Evolutionary conservation across 35 echinoderm and acorn worm genomes (phyloP), one percentile per base, ranked within the genome.

Genomic region (Anneissia japonica): DNA sequence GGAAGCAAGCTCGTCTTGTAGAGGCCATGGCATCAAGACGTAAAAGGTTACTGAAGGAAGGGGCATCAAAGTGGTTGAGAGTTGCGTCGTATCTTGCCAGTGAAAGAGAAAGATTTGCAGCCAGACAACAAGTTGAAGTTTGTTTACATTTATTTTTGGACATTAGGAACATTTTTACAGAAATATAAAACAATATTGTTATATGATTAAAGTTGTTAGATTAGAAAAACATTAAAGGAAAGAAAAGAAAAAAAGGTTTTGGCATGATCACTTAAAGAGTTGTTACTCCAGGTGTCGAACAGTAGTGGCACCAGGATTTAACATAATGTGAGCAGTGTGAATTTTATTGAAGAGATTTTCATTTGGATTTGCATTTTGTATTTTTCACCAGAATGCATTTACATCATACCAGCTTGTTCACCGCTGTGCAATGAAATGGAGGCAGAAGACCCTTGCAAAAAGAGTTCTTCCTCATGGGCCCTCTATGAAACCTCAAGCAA

Each of bases 401-500:
- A 80, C 83, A 74, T 85, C 84, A 35, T 90, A 87, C 38, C 87
- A 87, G 26, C 79, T 93, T 1, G 94, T 93, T 6, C 79, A 83
- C 75, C 94, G 85, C 21, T 97, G 87, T 90, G 94, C 94, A 10
- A 80, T 73, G 19, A 81, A 86, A 31, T 97, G 94, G 94, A 64
- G 84, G 31, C 39, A 90, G 56, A 90, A 90, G 82, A 97, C 94
- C 4, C 31, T 87, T 32, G 77, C 81, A 11, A 81, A 83, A 35
- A 84, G 77, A 46, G 74, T 73, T 30, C 23, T 17, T 32, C 74
- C 46, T 36, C 36, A 37, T 38, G 32, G 32, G 31, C 32, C 36
- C 26, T 31, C 10, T 12, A 77, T 9, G 14, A 4, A 73, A 23
- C 36, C 31, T 73, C 31, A 85, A 73, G 46, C 32, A 14, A n/a